A percentile compares a stretch with the other conserved stretches of the same genome.
phyloP scores from a whole-genome alignment of 2,888 invertebrate genomes.

The Platynereis dumerilii region DNA sequence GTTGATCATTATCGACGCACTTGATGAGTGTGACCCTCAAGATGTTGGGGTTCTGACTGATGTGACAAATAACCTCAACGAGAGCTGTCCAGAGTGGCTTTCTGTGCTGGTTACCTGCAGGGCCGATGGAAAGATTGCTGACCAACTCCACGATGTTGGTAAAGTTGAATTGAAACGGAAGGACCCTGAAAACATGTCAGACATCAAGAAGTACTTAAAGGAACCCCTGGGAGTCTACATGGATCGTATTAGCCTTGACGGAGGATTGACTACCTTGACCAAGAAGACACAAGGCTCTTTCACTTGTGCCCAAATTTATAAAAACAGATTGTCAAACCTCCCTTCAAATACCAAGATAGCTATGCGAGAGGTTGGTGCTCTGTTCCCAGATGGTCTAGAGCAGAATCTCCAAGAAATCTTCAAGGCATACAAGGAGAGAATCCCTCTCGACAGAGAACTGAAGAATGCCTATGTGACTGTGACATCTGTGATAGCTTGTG shows the following conservation, averaged over 20 bases:
- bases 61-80: slow-evolving; percentile 26
- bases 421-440: slow-evolving; percentile 24
- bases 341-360: slow-evolving; percentile 29
- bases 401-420: slow-evolving; percentile 24
- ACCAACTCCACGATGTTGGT: slow-evolving; percentile 25
- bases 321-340: slow-evolving; percentile 22
- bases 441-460: background rate
- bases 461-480: slow-evolving; percentile 13
- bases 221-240: slow-evolving; percentile 34
- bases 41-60: slow-evolving; percentile 22
- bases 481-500: slow-evolving; percentile 13
- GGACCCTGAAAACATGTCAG: slow-evolving; percentile 27
- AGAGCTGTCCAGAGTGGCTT: slow-evolving; percentile 33
- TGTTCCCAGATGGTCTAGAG: slow-evolving; percentile 32
- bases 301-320: slow-evolving; percentile 31
- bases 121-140: slow-evolving; percentile 12
- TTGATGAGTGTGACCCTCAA: slow-evolving; percentile 35
- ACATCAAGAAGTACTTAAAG: slow-evolving; percentile 36
- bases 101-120: slow-evolving; percentile 30
- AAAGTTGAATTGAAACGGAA: slow-evolving; percentile 29
- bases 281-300: slow-evolving; percentile 35
- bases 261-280: slow-evolving; percentile 36
- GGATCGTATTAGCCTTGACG: slow-evolving; percentile 41
- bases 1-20: slow-evolving; percentile 38
- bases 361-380: slow-evolving; percentile 32